Evolutionary conservation across 2,797 vertebrate species (phyloP), one percentile per base, ranked within the genome.

Genomic region (Selene dorsalis): DNA sequence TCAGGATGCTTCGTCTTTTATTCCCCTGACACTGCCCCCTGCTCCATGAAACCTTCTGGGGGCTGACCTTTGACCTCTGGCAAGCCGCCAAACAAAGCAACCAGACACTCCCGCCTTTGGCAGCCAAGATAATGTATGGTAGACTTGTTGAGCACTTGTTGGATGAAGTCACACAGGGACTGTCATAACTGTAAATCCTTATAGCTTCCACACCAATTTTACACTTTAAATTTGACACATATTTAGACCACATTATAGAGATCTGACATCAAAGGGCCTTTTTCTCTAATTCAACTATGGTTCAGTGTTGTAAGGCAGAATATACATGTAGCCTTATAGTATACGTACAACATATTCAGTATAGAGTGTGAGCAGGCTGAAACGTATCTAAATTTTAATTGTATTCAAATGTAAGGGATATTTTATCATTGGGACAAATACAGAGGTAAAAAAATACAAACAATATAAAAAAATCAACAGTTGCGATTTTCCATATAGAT

Each of bases 1-100:
- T 94, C 88, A 90, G 77, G 93, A 93, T 91, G 93, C 93, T 77
- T 65, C 61, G 17, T 87, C 86, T 84, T 91, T 92, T 92, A 91
- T 92, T 91, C 83, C 71, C 79, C 41, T 69, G 77, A 87, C 76
- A 80, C 80, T 77, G 62, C 65, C 66, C 69, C 26, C 61, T 69
- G 69, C 85, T 80, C 52, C 45, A 69, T 78, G 58, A 84, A 88
- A 86, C 78, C 81, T 79, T 75, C 57, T 20, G 47, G 77, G 68
- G 57, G 69, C 26, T 76, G 91, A 87, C 87, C 93, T 80, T 63
- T 91, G 87, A 92, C 88, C 91, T 80, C 48, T 80, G 79, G 73
- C 80, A 82, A 84, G 75, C 58, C 1, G 55, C 75, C 69, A 84
- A 73, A 93, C 90, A 92, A 91, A 82, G 74, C 71, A 75, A 24